Percentiles rank a stretch among this genome's conserved stretches.
Conservation (phyloP, 2,113 vertebrate species). For the Nannobrachium achirus region DNA sequence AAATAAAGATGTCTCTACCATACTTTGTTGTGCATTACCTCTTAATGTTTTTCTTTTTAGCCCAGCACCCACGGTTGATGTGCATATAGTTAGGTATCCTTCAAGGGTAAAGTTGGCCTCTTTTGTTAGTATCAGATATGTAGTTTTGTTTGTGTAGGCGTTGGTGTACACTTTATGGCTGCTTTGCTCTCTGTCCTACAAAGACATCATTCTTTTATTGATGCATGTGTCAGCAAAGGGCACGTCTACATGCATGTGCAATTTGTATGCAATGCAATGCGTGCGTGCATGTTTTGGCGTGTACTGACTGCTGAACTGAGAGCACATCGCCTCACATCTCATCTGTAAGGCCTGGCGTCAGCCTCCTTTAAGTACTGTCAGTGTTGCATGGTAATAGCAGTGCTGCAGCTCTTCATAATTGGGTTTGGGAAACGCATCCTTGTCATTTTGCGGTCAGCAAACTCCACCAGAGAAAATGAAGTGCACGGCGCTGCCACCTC, state of each 20-base stretch:
- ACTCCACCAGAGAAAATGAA: slow-evolving; percentile 67
- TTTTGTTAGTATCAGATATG: slow-evolving; percentile 26
- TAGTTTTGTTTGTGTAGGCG: slow-evolving; percentile 23
- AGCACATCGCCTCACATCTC: slow-evolving; percentile 52
- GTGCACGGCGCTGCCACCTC: slow-evolving; percentile 60
- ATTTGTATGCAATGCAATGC: neutral
- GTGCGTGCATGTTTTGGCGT: neutral
- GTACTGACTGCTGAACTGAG: slow-evolving; percentile 25
- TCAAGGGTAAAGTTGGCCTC: neutral
- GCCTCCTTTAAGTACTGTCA: slow-evolving; percentile 72
- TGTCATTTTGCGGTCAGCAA: slow-evolving; percentile 77
- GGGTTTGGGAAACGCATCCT: slow-evolving; percentile 73
- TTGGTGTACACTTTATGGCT: slow-evolving; percentile 15
- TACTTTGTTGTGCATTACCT: too few relatives aligned
- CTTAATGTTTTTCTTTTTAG: neutral
- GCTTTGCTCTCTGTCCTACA: slow-evolving; percentile 19
- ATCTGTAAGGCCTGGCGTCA: slow-evolving; percentile 50
- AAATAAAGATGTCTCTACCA: too few relatives aligned
- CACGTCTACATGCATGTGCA: slow-evolving; percentile 3
- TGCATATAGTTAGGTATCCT: neutral
- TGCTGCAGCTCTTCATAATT: slow-evolving; percentile 69
- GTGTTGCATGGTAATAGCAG: slow-evolving; percentile 63
- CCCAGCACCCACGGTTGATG: neutral
- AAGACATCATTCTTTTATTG: slow-evolving; percentile 22
- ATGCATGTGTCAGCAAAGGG: slow-evolving; percentile 5